phyloP scores from a whole-genome alignment of 2,113 vertebrate species.

The Oriolus oriolus region DNA sequence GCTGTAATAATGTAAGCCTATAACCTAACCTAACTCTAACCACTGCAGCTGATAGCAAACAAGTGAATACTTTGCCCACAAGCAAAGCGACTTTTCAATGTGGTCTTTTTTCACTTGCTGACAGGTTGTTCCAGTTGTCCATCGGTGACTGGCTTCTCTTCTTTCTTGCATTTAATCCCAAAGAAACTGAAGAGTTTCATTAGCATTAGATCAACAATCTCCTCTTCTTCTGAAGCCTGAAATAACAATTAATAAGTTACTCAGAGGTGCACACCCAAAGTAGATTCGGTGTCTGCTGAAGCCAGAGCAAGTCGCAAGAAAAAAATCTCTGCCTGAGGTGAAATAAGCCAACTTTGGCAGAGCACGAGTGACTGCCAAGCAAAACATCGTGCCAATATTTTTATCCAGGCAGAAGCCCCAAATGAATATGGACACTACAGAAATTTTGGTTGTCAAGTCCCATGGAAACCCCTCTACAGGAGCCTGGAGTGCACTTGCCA shows the following conservation, averaged over 20 bases:
- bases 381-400: fast-evolving
- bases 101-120: background rate
- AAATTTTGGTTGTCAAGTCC: background rate
- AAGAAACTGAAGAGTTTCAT: constrained; percentile 86
- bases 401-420: background rate
- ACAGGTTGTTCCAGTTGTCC: background rate
- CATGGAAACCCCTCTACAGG: background rate
- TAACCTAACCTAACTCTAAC: background rate
- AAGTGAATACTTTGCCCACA: background rate
- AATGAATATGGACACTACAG: background rate
- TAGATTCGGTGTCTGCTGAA: background rate
- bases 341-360: background rate
- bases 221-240: constrained; percentile 90
- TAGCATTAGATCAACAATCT: constrained; percentile 89
- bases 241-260: background rate
- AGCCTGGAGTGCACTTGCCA: background rate
- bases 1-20: background rate
- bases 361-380: background rate
- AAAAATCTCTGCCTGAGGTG: background rate
- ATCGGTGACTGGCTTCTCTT: background rate
- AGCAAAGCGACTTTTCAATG: background rate
- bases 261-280: fast-evolving
- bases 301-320: background rate
- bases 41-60: background rate
- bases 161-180: constrained; percentile 81